Conservation (phyloP, 2,113 vertebrate genomes). For the Coregonus clupeaformis region DNA sequence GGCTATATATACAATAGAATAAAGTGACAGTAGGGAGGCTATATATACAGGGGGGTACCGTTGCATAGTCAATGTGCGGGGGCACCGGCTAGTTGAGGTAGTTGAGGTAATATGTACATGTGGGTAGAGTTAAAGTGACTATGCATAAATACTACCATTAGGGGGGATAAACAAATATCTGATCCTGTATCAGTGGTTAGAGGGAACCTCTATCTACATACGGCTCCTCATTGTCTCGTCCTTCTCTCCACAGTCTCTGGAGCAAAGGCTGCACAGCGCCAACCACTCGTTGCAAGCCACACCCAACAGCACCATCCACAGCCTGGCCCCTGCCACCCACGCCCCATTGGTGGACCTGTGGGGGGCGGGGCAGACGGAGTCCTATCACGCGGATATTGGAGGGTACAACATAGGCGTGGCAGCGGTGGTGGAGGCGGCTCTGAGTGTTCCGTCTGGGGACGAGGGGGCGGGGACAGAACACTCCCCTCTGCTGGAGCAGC, state of each 20-base stretch:
- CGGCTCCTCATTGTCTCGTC: background rate
- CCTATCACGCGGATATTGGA: slow-evolving; percentile 77
- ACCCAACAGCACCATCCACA: slow-evolving; percentile 82
- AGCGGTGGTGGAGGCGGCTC: slow-evolving; percentile 74
- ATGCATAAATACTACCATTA: no score
- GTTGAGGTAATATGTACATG: no score
- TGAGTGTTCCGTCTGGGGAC: slow-evolving; percentile 53
- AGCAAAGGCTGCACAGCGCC: slow-evolving; percentile 74
- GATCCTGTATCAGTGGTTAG: no score
- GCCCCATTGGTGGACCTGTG: slow-evolving; percentile 86
- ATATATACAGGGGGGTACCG: no score
- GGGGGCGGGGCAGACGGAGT: slow-evolving; percentile 77
- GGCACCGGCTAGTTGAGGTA: no score
- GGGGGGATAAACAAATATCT: background rate
- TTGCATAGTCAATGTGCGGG: no score
- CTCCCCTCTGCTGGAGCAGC: slow-evolving; percentile 83
- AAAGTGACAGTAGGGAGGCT: no score
- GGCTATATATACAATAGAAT: no score
- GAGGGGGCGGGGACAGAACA: slow-evolving; percentile 81
- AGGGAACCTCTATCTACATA: background rate
- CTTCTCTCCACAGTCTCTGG: slow-evolving; percentile 60
- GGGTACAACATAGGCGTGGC: slow-evolving; percentile 76
- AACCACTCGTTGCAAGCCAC: slow-evolving; percentile 78
- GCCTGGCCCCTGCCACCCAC: slow-evolving; percentile 75
- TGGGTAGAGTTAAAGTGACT: no score